phyloP scores from a whole-genome alignment of 2,888 invertebrate species.

The Dasysyrphus albostriatus region DNA sequence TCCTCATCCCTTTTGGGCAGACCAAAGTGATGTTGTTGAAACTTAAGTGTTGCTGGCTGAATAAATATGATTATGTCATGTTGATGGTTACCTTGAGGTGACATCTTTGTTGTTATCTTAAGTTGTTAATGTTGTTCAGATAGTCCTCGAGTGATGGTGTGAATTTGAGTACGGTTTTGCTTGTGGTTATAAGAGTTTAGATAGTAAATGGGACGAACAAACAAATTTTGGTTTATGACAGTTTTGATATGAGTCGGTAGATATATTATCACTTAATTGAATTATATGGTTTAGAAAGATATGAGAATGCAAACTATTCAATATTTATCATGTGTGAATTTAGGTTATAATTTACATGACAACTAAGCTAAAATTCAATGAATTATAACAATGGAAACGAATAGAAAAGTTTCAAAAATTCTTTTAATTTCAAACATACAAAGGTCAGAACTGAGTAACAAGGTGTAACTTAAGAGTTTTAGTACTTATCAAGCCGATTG shows the following conservation, averaged over 20 bases:
- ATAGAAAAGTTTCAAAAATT: too few species aligned
- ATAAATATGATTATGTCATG: background rate
- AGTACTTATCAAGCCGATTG: too few species aligned
- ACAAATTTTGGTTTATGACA: background rate
- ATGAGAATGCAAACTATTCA: too few species aligned
- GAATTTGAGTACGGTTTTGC: constrained; percentile 16
- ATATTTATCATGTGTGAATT: too few species aligned
- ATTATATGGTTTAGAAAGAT: background rate
- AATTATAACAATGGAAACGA: too few species aligned
- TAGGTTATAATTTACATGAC: too few species aligned
- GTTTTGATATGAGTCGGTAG: background rate
- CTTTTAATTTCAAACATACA: too few species aligned
- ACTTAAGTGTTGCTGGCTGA: background rate
- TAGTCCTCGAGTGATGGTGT: background rate
- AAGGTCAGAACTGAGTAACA: too few species aligned
- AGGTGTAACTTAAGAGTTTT: too few species aligned
- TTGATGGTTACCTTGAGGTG: background rate
- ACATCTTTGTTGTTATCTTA: background rate
- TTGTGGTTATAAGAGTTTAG: background rate
- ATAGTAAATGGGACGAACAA: background rate
- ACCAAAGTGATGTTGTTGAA: constrained; percentile 3
- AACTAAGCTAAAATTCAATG: too few species aligned
- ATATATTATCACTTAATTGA: background rate
- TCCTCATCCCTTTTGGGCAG: background rate
- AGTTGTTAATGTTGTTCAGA: background rate